Conservation (phyloP, 2,888 invertebrate species). For the Anthophora plumipes region DNA sequence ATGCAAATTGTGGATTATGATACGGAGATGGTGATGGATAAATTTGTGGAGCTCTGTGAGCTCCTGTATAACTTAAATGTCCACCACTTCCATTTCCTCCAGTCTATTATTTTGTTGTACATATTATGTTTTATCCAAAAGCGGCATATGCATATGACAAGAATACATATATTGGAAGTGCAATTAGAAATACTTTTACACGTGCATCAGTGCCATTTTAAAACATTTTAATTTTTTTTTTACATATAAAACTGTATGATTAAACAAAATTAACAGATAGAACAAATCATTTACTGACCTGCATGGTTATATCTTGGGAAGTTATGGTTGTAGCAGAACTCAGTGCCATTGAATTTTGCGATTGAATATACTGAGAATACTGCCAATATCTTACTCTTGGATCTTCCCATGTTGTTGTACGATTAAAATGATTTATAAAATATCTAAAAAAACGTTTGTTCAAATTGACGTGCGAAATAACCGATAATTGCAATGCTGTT, state of each 20-base stretch:
- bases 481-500: not conserved
- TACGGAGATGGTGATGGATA: conserved; percentile 83
- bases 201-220: conserved; percentile 37
- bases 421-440: conserved; percentile 90
- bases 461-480: not conserved
- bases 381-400: conserved; percentile 88
- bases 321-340: conserved; percentile 85
- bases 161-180: conserved; percentile 54
- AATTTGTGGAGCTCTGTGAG: conserved; percentile 83
- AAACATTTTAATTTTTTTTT: conserved; percentile 27
- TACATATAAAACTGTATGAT: conserved; percentile 1
- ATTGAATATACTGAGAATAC: conserved; percentile 81
- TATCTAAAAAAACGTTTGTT: conserved; percentile 86
- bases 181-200: conserved; percentile 35
- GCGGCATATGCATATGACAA: conserved; percentile 79
- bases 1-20: conserved; percentile 84
- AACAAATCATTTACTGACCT: conserved; percentile 85
- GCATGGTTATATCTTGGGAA: conserved; percentile 87
- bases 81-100: conserved; percentile 81
- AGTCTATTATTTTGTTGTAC: conserved; percentile 76
- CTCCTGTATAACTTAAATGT: conserved; percentile 81
- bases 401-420: conserved; percentile 92
- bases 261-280: conserved; percentile 14
- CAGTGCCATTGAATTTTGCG: conserved; percentile 79
- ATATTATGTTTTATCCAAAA: conserved; percentile 78